These are phyloP conservation scores for Thyatira batis DNA, from an alignment of 2,888 invertebrate genomes.

Conservation along the genomic window DNA sequence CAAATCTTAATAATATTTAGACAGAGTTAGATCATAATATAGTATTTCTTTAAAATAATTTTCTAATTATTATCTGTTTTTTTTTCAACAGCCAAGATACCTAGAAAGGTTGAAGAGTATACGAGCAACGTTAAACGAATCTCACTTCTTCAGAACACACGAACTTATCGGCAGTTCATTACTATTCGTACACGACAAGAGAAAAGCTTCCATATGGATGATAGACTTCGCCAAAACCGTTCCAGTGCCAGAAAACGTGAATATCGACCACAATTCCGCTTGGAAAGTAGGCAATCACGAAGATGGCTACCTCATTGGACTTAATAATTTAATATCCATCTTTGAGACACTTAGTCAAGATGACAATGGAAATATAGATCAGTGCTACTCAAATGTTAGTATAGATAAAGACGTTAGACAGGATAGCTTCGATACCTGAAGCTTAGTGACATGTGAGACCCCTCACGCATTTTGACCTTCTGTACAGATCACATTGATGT, in stretches of 20 bases:
- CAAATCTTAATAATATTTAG: neutral
- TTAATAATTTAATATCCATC: slow-evolving; percentile 94
- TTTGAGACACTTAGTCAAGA: slow-evolving; percentile 85
- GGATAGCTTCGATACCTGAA: slow-evolving; percentile 74
- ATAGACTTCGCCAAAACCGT: slow-evolving; percentile 99
- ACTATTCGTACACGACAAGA: slow-evolving; percentile 95
- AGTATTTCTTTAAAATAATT: neutral
- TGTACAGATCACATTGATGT: slow-evolving; percentile 37
- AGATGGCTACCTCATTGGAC: slow-evolving; percentile 96
- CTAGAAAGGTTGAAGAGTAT: slow-evolving; percentile 93
- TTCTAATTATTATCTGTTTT: slow-evolving; percentile 9
- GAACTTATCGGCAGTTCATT: slow-evolving; percentile 97
- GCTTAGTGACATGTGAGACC: slow-evolving; percentile 30
- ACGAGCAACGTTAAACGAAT: slow-evolving; percentile 90
- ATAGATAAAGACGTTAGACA: slow-evolving; percentile 66
- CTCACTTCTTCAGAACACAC: slow-evolving; percentile 94
- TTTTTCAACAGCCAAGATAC: slow-evolving; percentile 87
- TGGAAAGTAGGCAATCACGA: slow-evolving; percentile 98
- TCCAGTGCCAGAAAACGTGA: slow-evolving; percentile 87
- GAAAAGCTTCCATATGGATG: slow-evolving; percentile 95
- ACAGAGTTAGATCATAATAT: neutral
- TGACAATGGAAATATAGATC: slow-evolving; percentile 68
- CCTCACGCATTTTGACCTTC: slow-evolving; percentile 47
- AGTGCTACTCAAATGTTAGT: slow-evolving; percentile 57
- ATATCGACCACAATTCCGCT: slow-evolving; percentile 89